Conservation (phyloP, 2,113 vertebrate genomes). For the Elachura formosa region DNA sequence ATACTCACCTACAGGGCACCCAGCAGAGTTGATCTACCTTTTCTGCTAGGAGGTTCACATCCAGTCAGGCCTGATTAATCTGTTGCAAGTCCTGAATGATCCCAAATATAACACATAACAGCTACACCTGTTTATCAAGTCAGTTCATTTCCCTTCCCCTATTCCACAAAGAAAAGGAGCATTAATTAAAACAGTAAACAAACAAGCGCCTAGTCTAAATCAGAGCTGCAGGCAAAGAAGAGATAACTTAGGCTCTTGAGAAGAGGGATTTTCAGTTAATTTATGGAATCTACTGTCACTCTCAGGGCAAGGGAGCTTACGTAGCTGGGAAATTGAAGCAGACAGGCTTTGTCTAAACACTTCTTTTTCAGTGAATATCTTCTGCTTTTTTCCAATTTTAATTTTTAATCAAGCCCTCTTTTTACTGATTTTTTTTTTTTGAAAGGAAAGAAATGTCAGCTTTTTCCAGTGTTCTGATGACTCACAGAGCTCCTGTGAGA, state of each 20-base stretch:
- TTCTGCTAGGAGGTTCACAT: constrained; percentile 71
- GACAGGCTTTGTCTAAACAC: constrained; percentile 78
- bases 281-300: constrained; percentile 78
- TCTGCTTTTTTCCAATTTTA: constrained; percentile 60
- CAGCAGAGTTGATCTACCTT: constrained; percentile 78
- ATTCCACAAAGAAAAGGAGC: constrained; percentile 74
- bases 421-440: not conserved
- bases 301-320: constrained; percentile 69
- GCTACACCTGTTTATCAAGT: constrained; percentile 81
- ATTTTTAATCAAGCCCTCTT: constrained; percentile 64
- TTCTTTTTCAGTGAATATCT: constrained; percentile 71
- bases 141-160: constrained; percentile 70
- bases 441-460: constrained; percentile 10
- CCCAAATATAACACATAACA: constrained; percentile 60
- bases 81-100: constrained; percentile 67
- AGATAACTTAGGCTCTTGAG: constrained; percentile 83
- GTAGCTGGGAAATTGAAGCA: constrained; percentile 74
- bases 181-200: constrained; percentile 86
- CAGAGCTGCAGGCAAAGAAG: constrained; percentile 82
- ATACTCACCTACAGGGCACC: constrained; percentile 79
- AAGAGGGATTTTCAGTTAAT: constrained; percentile 84
- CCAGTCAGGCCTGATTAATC: constrained; percentile 79
- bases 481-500: not conserved
- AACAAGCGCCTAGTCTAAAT: constrained; percentile 78
- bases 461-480: constrained; percentile 36